Evolutionary conservation across 2,888 invertebrate genomes (phyloP), one percentile per base, ranked within the genome.

Genomic region (Trachelus tabidus): DNA sequence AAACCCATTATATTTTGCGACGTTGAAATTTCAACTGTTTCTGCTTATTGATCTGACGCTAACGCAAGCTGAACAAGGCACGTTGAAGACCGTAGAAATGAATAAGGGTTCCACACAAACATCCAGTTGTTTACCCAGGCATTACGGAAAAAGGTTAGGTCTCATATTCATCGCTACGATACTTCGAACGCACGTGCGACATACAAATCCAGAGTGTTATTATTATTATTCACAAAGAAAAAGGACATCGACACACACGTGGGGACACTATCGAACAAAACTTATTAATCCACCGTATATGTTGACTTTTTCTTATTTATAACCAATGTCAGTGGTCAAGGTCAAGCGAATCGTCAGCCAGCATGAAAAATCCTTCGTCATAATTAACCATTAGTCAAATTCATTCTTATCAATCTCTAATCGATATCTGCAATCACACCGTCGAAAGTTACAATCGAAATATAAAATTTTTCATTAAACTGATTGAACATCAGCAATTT

Each of bases 271-370:
- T 79, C 77, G 76, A 81, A 77, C 79, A 76, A 69, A 31, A 76
- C 80, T 76, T 79, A 83, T 82, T 81, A 83, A 79, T 81, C 79
- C 81, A 68, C 23, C 23, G 9, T 79, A 81, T 80, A 80, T 83
- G 83, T 81, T 77, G 80, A 79, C 79, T 82, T 79, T 77, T 83
- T 12, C 0, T 83, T 83, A 83, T 83, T 83, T 83, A 82, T 82
- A 83, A 83, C 80, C 80, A 79, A 82, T 81, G 79, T 79, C 81
- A 79, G 79, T 81, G 81, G 83, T 82, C 80, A 82, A 83, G 83
- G 83, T 83, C 82, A 83, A 81, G 78, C 15, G 23, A 56, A 56
- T 15, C 56, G 56, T 56, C 6, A 56, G 2, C 56, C 56, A 23
- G 23, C 56, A 56, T 23, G 56, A 23, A 23, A 23, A 56, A 56